Evolutionary conservation across 2,797 vertebrate species (phyloP).

Genomic region (Eremophila alpestris): DNA sequence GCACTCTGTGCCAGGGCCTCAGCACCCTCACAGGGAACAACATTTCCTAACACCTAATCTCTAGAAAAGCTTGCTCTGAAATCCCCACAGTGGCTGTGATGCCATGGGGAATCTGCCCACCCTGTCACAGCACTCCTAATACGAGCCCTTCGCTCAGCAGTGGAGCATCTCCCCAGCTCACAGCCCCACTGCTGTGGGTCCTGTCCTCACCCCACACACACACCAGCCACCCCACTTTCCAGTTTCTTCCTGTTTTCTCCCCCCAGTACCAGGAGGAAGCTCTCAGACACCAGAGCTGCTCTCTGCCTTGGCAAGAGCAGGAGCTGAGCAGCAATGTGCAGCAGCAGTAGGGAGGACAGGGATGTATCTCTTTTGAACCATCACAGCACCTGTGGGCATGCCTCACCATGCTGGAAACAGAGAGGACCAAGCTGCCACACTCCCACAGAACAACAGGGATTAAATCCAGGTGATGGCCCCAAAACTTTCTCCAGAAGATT

Average conservation of each 20-base stretch:
- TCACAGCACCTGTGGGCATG: not conserved
- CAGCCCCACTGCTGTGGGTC: not conserved
- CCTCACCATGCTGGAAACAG: not conserved
- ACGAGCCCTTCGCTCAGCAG: not conserved
- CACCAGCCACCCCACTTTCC: not conserved
- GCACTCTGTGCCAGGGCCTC: not conserved
- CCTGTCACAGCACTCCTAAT: not conserved
- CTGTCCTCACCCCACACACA: not conserved
- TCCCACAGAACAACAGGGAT: not conserved
- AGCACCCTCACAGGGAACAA: not conserved
- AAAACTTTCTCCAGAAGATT: not conserved
- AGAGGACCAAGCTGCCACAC: not conserved
- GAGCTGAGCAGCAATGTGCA: rapidly evolving
- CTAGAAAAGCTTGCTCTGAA: not conserved
- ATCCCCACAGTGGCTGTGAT: not conserved
- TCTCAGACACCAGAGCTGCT: rapidly evolving
- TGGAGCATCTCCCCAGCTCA: not conserved
- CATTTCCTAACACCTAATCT: not conserved
- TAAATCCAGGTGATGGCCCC: not conserved
- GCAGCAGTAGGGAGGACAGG: not conserved
- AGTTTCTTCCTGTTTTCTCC: not conserved
- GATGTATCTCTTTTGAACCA: not conserved
- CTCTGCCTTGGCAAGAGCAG: not conserved
- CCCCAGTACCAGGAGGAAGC: rapidly evolving
- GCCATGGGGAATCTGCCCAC: not conserved